Base-by-base conservation (phyloP, 2,888 invertebrate genomes). In the Phania funesta region DNA sequence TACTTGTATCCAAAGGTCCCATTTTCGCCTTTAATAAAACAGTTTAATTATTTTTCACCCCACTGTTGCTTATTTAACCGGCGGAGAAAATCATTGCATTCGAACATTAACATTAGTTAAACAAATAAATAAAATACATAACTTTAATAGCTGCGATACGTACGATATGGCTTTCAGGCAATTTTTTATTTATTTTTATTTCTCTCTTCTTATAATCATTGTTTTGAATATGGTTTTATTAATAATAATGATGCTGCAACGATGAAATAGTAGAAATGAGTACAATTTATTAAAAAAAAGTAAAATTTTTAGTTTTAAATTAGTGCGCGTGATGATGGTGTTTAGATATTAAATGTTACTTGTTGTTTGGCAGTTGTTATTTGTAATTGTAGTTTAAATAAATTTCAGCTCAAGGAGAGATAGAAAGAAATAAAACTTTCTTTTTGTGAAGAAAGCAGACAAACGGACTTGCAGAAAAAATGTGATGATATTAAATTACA, bases 311-410 rank as follows among this genome's bases (percentile, higher is more conserved):
- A 44, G 58, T 75, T 70, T 70, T 64, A 84, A 85, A 83, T 85
- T 85, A 84, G 83, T 82, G 82, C 84, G 82, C 85, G 85, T 85
- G 85, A 84, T 85, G 85, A 85, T 85, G 84, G 85, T 84, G 84
- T 85, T 85, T 84, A 83, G 85, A 85, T 85, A 84, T 79, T 81
- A 81, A 81, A 81, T 77, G 81, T 81, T 81, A 81, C 73, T 77
- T 81, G 73, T 74, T 81, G 71, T 71, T 76, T 77, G 81, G 62
- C 73, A 77, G 77, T 77, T 81, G 68, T 81, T 77, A 77, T 81
- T 81, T 74, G 73, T 81, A 81, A 81, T 77, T 81, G 76, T 73
- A 62, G 60, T 76, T 77, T 56, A 56, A 73, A 67, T 67, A 81
- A 56, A 38, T 58, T 67, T 48, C 52, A 67, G 50, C 20, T 29